Percentiles rank a stretch among this genome's conserved stretches.
Conservation (phyloP, 2,888 invertebrate genomes). For the Archaeoteleia sp. region DNA sequence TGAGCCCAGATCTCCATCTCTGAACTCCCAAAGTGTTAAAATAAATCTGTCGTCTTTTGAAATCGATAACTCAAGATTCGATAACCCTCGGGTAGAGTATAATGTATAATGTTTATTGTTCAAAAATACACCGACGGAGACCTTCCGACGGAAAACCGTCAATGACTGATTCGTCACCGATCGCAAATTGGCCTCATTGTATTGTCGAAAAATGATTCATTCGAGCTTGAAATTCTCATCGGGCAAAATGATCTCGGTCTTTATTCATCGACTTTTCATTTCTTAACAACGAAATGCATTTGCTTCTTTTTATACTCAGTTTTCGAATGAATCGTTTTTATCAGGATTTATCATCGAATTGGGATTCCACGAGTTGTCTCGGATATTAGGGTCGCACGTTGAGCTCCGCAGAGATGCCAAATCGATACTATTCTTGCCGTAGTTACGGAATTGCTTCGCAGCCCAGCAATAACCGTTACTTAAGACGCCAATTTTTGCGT, state of each 20-base stretch:
- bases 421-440: slow-evolving; percentile 29
- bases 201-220: slow-evolving; percentile 30
- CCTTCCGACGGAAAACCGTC: slow-evolving; percentile 64
- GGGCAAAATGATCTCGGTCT: background rate
- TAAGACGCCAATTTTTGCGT: slow-evolving; percentile 3
- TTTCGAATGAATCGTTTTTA: slow-evolving; percentile 33
- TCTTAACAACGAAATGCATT: background rate
- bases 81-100: slow-evolving; percentile 51
- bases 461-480: slow-evolving; percentile 22
- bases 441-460: slow-evolving; percentile 12
- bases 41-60: slow-evolving; percentile 27
- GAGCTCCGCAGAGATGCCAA: slow-evolving; percentile 7
- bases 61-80: slow-evolving; percentile 49
- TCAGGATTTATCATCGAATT: slow-evolving; percentile 14
- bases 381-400: slow-evolving; percentile 23
- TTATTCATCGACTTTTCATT: background rate
- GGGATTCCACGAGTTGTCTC: slow-evolving; percentile 43
- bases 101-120: slow-evolving; percentile 22
- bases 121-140: slow-evolving; percentile 33
- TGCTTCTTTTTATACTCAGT: slow-evolving; percentile 2
- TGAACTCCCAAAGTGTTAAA: slow-evolving; percentile 15
- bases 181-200: slow-evolving; percentile 43
- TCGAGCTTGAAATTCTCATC: slow-evolving; percentile 12
- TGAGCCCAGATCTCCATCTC: slow-evolving; percentile 22
- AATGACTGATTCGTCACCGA: slow-evolving; percentile 66